Evolutionary conservation across 2,113 vertebrate genomes (phyloP).

Genomic region (Gasterosteus nipponicus): DNA sequence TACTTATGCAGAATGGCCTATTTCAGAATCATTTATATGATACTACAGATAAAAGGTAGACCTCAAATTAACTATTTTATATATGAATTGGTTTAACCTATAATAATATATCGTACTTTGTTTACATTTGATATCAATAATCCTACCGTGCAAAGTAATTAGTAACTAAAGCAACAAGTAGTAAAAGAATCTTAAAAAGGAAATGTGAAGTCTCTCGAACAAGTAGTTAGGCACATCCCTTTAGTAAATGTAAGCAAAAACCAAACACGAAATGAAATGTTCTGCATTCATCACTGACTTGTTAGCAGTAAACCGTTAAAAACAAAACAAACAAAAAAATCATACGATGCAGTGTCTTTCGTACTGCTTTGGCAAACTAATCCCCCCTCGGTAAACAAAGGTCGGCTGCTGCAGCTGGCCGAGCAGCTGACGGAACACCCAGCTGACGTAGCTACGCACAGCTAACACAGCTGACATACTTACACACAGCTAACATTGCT

Average conservation of each 20-base stretch:
- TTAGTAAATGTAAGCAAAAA: neutral
- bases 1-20: neutral
- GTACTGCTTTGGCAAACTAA: neutral
- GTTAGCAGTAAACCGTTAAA: neutral
- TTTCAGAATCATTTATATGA: neutral
- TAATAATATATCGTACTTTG: neutral
- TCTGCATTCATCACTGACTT: neutral
- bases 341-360: neutral
- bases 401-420: neutral
- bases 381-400: conserved; percentile 20
- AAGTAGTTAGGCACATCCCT: neutral
- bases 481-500: too few relatives aligned
- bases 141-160: neutral
- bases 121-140: neutral
- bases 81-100: neutral
- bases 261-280: neutral
- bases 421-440: neutral
- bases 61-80: neutral
- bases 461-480: too few relatives aligned
- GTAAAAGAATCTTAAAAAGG: neutral
- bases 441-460: too few relatives aligned
- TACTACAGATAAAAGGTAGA: neutral
- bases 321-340: neutral
- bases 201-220: neutral
- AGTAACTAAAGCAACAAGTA: neutral